Evolutionary conservation across 2,888 invertebrate species (phyloP).

Genomic region (Drosophila sordidula): DNA sequence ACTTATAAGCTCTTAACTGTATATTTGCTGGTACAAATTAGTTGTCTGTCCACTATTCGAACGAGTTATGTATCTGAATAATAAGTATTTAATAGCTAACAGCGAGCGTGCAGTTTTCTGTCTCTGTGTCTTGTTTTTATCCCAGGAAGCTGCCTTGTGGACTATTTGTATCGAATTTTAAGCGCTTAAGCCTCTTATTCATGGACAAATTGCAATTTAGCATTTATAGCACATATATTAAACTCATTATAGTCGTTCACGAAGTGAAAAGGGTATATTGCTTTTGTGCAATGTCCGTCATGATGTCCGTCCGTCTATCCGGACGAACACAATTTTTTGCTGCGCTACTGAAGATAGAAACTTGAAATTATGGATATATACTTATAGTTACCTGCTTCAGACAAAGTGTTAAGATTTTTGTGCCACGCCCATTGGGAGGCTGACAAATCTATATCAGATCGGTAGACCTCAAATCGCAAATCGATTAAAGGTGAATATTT

Average conservation of each 20-base stretch:
- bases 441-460: no score
- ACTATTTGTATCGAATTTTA: conserved; percentile 27
- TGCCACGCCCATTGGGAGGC: no score
- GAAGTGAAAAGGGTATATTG: no score
- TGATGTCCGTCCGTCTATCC: no score
- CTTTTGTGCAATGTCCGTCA: no score
- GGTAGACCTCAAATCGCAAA: no score
- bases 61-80: conserved; percentile 13
- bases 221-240: conserved; percentile 10
- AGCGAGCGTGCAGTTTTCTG: conserved; percentile 21
- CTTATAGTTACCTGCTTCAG: no score
- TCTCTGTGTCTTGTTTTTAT: background rate
- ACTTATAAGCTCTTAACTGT: conserved; percentile 69
- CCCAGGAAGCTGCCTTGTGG: background rate
- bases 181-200: conserved; percentile 62
- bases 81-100: conserved; percentile 42
- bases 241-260: background rate
- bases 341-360: no score
- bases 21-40: conserved; percentile 46
- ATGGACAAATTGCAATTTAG: conserved; percentile 34
- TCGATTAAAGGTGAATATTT: no score
- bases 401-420: no score
- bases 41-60: background rate
- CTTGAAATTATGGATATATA: no score
- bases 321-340: no score